Conservation (phyloP, 2,113 vertebrate species). For the Loxodonta africana region DNA sequence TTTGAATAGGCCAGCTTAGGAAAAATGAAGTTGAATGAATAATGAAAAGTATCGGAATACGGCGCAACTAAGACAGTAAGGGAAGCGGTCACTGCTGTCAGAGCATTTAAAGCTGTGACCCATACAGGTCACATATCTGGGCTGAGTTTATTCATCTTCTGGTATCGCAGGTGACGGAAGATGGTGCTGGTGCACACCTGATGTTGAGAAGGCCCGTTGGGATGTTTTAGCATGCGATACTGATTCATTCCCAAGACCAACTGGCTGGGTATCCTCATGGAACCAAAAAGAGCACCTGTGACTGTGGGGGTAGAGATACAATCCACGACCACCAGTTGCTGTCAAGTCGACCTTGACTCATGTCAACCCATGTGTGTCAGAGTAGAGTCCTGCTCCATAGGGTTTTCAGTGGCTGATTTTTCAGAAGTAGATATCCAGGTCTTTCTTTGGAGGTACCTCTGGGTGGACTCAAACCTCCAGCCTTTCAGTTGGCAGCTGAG, state of each 20-base stretch:
- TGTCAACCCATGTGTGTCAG: not conserved
- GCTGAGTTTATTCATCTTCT: not conserved
- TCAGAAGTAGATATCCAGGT: not conserved
- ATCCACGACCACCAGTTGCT: not conserved
- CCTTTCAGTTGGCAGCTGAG: not conserved
- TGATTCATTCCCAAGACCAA: not conserved
- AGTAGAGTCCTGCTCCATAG: not conserved
- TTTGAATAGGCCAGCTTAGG: fast-evolving
- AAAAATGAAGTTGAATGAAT: not conserved
- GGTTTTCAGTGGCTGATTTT: not conserved
- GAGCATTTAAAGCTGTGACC: not conserved
- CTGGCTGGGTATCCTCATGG: no score
- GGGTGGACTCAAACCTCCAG: not conserved
- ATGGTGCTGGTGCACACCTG: no score
- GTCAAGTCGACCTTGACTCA: not conserved
- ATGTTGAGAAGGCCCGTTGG: not conserved
- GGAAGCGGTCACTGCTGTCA: not conserved
- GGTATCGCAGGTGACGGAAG: not conserved
- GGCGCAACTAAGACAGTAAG: fast-evolving
- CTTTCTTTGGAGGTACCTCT: not conserved
- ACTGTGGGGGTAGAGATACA: fast-evolving
- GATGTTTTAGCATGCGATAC: not conserved
- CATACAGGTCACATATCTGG: not conserved
- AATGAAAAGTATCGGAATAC: not conserved
- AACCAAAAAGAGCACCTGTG: fast-evolving